Evolutionary conservation across 2,797 vertebrate genomes (phyloP).

Genomic region (Enteromius treurensis): DNA sequence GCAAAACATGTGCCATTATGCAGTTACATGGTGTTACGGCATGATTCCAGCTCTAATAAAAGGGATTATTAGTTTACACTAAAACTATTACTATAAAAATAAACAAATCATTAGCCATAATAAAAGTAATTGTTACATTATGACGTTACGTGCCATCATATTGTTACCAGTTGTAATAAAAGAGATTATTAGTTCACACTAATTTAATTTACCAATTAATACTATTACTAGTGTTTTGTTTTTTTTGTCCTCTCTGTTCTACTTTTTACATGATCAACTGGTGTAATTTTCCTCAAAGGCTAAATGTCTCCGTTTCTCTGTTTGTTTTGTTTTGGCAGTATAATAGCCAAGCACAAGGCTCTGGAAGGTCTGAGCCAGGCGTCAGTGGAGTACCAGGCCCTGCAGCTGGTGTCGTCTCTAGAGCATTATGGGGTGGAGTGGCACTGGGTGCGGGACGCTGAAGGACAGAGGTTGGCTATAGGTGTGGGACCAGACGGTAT

Average conservation of each 20-base stretch:
- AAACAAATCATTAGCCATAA: too few relatives aligned
- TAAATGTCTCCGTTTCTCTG: neutral
- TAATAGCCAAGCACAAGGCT: slow-evolving; percentile 88
- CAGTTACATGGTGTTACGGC: too few relatives aligned
- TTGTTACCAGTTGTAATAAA: neutral
- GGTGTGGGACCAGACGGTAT: slow-evolving; percentile 96
- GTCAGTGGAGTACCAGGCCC: slow-evolving; percentile 91
- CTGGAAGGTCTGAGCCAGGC: slow-evolving; percentile 87
- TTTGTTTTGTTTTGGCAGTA: slow-evolving; percentile 74
- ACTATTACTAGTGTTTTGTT: too few relatives aligned
- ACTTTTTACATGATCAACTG: neutral
- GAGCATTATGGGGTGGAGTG: slow-evolving; percentile 97
- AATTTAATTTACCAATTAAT: too few relatives aligned
- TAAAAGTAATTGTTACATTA: too few relatives aligned
- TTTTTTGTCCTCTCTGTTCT: neutral
- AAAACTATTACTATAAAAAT: too few relatives aligned
- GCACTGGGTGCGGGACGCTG: slow-evolving; percentile 91
- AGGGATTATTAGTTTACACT: too few relatives aligned
- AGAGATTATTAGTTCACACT: neutral
- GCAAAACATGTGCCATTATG: too few relatives aligned
- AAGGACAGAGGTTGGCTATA: slow-evolving; percentile 87
- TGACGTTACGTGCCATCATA: neutral
- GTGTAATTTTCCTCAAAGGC: neutral
- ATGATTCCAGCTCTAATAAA: too few relatives aligned
- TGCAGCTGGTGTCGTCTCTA: slow-evolving; percentile 89